Evolutionary conservation across 1,140 invertebrate species (phyloP).

Genomic region (Tigriopus japonicus): DNA sequence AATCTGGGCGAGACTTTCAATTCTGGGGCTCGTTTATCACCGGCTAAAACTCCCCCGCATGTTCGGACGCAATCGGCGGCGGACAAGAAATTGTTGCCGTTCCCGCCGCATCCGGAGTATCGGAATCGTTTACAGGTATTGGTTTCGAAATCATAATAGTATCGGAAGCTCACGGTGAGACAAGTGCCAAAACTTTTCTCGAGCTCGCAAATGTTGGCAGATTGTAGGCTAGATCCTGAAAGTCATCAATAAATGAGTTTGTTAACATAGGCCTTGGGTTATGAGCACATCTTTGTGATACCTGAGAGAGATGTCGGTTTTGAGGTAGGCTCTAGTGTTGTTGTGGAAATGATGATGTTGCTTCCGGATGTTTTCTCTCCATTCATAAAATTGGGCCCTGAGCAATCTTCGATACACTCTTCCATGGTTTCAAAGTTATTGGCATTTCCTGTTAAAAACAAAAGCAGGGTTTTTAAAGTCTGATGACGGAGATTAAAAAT

Average conservation of each 20-base stretch:
- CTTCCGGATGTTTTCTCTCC: too few relatives aligned
- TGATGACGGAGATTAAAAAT: conserved; percentile 20
- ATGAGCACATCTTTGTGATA: too few relatives aligned
- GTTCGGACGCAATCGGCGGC: conserved; percentile 44
- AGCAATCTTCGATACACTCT: conserved; percentile 25
- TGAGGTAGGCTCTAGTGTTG: too few relatives aligned
- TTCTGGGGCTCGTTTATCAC: background rate
- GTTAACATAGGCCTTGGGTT: too few relatives aligned
- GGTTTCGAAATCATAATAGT: conserved; percentile 15
- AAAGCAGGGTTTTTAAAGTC: too few relatives aligned
- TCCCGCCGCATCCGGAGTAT: conserved; percentile 52
- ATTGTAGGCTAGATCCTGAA: too few relatives aligned
- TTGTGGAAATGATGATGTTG: too few relatives aligned
- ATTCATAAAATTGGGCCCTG: conserved; percentile 19
- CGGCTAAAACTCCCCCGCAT: conserved; percentile 19
- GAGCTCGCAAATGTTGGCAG: conserved; percentile 1
- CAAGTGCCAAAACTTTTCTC: conserved; percentile 7
- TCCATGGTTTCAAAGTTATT: conserved; percentile 27
- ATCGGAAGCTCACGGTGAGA: conserved; percentile 4
- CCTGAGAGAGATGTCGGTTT: too few relatives aligned
- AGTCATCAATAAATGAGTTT: too few relatives aligned
- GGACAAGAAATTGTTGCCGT: conserved; percentile 71
- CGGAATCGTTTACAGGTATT: conserved; percentile 19
- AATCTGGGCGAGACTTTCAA: background rate
- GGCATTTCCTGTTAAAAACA: conserved; percentile 25